Conservation (phyloP, 2,888 invertebrate species). For the Biston stratarius region DNA sequence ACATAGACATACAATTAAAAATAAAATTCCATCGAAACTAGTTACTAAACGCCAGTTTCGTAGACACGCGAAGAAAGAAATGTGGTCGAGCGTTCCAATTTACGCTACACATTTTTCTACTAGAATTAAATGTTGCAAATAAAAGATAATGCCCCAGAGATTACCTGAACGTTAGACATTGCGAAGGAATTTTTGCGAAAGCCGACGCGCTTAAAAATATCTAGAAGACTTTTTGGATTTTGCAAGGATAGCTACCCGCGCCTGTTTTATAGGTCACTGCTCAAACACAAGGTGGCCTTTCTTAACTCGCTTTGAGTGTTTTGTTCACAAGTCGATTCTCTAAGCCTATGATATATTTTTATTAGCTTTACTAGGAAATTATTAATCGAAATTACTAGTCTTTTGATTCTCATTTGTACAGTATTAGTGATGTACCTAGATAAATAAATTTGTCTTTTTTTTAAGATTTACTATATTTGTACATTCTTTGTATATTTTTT, state of each 20-base stretch:
- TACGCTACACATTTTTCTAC: constrained; percentile 15
- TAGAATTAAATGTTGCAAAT: constrained; percentile 30
- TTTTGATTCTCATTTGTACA: too few relatives aligned
- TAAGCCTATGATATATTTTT: too few relatives aligned
- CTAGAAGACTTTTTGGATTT: constrained; percentile 19
- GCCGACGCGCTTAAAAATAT: constrained; percentile 23
- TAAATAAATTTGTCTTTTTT: too few relatives aligned
- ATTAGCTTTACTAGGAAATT: too few relatives aligned
- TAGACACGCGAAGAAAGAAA: not conserved
- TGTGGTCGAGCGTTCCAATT: not conserved
- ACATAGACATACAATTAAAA: too few relatives aligned
- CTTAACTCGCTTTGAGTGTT: not conserved
- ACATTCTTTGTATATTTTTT: too few relatives aligned
- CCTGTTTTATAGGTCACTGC: constrained; percentile 21
- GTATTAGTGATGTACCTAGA: too few relatives aligned
- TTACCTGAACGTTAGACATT: constrained; percentile 24
- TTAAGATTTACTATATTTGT: too few relatives aligned
- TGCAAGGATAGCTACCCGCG: constrained; percentile 3
- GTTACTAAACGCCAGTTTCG: too few relatives aligned
- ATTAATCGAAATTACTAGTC: too few relatives aligned
- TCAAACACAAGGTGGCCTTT: constrained; percentile 9
- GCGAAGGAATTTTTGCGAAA: constrained; percentile 5
- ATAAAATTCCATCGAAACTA: too few relatives aligned
- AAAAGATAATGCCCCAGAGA: constrained; percentile 27
- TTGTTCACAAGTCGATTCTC: not conserved